These are phyloP conservation scores for Cercopithecus diana DNA, from an alignment of 2,797 vertebrate genomes.

Conservation along the genomic window DNA sequence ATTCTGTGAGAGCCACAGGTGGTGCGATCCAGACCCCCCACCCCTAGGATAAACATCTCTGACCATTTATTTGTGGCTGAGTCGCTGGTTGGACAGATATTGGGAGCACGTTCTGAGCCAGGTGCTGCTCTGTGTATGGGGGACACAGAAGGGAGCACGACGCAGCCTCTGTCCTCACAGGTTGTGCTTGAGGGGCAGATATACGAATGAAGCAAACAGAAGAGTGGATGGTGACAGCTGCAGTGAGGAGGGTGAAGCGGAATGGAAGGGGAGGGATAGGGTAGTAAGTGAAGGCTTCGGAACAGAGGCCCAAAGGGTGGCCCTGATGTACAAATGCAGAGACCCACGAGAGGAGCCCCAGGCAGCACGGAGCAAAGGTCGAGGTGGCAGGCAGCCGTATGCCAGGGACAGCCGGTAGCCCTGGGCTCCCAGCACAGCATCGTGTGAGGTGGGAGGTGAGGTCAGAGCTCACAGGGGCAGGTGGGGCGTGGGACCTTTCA, in stretches of 20 bases:
- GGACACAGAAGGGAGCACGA: background rate
- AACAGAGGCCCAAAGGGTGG: background rate
- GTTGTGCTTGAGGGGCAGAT: background rate
- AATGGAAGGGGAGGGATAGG: background rate
- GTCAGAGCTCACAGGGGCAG: background rate
- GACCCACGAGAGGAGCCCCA: too few relatives aligned
- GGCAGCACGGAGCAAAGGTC: background rate
- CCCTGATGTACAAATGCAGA: background rate
- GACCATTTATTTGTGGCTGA: fast-evolving
- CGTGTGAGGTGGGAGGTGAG: too few relatives aligned
- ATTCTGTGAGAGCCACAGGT: background rate
- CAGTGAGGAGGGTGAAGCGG: background rate
- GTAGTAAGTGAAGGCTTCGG: background rate
- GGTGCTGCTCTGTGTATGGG: fast-evolving
- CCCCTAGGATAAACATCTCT: background rate
- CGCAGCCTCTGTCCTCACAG: fast-evolving
- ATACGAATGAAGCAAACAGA: fast-evolving
- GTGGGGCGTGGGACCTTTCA: background rate
- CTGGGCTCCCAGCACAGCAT: fast-evolving
- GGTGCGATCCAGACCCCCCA: fast-evolving
- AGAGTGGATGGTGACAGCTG: background rate
- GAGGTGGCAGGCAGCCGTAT: background rate
- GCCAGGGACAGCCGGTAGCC: background rate
- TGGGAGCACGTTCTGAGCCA: background rate
- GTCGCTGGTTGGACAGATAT: background rate